Conservation (phyloP, 2,888 invertebrate genomes). For the Microctonus brassicae region DNA sequence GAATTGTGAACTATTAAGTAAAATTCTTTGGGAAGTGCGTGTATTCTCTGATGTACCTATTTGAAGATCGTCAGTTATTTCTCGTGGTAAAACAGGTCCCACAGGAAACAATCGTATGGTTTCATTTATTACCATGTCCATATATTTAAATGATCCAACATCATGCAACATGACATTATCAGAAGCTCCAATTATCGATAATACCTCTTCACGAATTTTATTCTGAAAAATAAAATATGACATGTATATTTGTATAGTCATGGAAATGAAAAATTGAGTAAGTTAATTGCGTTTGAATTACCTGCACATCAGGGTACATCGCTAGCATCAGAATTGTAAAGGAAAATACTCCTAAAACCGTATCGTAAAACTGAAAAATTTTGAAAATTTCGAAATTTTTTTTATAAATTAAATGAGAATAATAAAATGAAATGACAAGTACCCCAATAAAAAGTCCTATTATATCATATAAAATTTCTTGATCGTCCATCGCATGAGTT, state of each 20-base stretch:
- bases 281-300: not conserved
- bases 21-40: too few relatives aligned
- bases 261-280: too few relatives aligned
- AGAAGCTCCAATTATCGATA: not conserved
- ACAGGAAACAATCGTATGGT: constrained; percentile 16
- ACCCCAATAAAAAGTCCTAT: not conserved
- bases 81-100: not conserved
- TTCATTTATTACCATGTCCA: constrained; percentile 7
- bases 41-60: constrained; percentile 13
- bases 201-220: not conserved
- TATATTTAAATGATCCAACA: not conserved
- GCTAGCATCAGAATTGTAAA: constrained; percentile 19
- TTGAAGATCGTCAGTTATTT: constrained; percentile 7
- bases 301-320: constrained; percentile 22
- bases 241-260: not conserved
- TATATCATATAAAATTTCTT: not conserved
- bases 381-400: not conserved
- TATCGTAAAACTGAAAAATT: constrained; percentile 10
- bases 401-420: not conserved
- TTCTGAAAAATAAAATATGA: not conserved
- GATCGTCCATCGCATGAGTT: not conserved
- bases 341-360: not conserved
- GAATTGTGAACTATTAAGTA: too few relatives aligned
- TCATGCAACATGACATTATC: not conserved
- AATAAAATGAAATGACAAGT: not conserved